phyloP scores from a whole-genome alignment of 2,113 vertebrate genomes.

The Xiphophorus couchianus region DNA sequence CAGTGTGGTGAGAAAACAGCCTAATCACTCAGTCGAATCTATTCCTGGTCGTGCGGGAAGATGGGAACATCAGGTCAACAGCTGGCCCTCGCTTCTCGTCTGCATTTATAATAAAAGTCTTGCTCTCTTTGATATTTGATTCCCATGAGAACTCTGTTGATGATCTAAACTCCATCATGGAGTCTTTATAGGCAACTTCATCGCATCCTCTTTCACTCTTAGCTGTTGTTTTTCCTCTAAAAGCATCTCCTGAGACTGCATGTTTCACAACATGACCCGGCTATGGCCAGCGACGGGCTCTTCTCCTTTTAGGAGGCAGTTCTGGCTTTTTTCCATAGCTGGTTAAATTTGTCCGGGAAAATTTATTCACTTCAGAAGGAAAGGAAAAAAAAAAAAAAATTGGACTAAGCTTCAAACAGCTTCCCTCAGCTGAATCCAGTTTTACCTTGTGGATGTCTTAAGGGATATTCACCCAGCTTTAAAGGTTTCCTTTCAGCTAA shows the following conservation, averaged over 20 bases:
- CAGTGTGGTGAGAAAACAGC: slow-evolving; percentile 36
- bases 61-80: slow-evolving; percentile 69
- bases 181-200: slow-evolving; percentile 33
- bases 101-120: slow-evolving; percentile 40
- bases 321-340: slow-evolving; percentile 59
- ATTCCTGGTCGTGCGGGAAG: slow-evolving; percentile 63
- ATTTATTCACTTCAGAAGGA: slow-evolving; percentile 8
- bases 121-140: slow-evolving; percentile 34
- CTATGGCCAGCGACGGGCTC: slow-evolving; percentile 18
- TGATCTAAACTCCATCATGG: slow-evolving; percentile 9
- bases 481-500: slow-evolving; percentile 7
- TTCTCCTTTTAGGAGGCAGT: slow-evolving; percentile 38
- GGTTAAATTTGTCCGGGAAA: slow-evolving; percentile 51
- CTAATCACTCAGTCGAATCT: slow-evolving; percentile 57
- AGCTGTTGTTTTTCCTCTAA: slow-evolving; percentile 45
- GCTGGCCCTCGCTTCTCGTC: slow-evolving; percentile 51
- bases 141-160: slow-evolving; percentile 39
- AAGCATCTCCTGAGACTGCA: slow-evolving; percentile 32
- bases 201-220: slow-evolving; percentile 45
- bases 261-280: slow-evolving; percentile 50
- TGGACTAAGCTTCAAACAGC: slow-evolving; percentile 13
- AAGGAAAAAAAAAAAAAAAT: slow-evolving; percentile 14
- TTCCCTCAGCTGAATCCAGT: slow-evolving; percentile 12
- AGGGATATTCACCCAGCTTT: background rate
- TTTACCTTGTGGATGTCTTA: background rate